phyloP scores from a whole-genome alignment of 2,797 vertebrate genomes.

The Ptychadena robeensis region DNA sequence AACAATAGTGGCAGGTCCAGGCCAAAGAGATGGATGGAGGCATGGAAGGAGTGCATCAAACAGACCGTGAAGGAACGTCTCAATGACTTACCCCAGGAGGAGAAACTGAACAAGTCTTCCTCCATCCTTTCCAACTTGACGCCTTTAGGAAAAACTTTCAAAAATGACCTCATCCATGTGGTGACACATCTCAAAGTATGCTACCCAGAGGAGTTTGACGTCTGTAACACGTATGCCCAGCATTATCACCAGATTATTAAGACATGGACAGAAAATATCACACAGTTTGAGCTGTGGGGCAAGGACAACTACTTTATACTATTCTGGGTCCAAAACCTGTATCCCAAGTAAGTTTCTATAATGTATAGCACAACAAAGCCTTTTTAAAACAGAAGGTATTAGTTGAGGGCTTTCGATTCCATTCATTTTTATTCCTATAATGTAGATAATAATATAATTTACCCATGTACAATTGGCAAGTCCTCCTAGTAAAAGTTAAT shows the following conservation, averaged over 20 bases:
- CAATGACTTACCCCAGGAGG: background rate
- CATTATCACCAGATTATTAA: conserved; percentile 83
- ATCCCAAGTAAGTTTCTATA: conserved; percentile 81
- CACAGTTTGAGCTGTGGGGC: conserved; percentile 69
- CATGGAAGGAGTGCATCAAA: conserved; percentile 75
- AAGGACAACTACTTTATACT: conserved; percentile 83
- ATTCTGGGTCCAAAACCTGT: conserved; percentile 80
- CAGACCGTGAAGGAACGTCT: conserved; percentile 73
- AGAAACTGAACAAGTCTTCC: conserved; percentile 61
- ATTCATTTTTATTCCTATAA: too few species aligned
- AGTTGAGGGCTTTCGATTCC: too few species aligned
- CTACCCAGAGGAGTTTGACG: conserved; percentile 80
- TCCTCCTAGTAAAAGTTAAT: too few species aligned
- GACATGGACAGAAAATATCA: conserved; percentile 66
- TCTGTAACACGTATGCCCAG: conserved; percentile 79
- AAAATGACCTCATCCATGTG: conserved; percentile 81
- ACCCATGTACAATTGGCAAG: too few species aligned
- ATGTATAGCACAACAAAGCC: too few species aligned
- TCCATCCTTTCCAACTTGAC: conserved; percentile 76
- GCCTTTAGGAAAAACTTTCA: conserved; percentile 79
- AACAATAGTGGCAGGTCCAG: conserved; percentile 66
- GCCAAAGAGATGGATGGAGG: conserved; percentile 76
- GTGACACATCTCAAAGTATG: conserved; percentile 73
- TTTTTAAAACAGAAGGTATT: too few species aligned
- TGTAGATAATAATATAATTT: too few species aligned